Percentiles rank a stretch among this genome's conserved stretches.
These are phyloP conservation scores for Caenorhabditis drosophilae DNA, from an alignment of 2,888 invertebrate species.

Conservation along the genomic window DNA sequence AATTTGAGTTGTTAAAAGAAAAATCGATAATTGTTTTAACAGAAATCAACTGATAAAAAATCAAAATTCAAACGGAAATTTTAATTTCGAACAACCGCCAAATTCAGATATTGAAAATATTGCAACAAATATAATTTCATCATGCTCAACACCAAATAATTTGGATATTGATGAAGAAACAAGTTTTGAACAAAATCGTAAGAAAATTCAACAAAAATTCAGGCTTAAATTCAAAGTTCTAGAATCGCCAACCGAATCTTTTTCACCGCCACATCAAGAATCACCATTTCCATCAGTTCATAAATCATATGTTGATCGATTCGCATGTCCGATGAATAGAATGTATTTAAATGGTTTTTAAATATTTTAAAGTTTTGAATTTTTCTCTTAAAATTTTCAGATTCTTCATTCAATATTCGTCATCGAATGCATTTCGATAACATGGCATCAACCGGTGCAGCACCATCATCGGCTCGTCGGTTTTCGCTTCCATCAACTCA, in stretches of 20 bases:
- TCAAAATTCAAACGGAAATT: background rate
- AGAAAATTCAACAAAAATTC: background rate
- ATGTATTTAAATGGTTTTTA: background rate
- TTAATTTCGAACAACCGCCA: background rate
- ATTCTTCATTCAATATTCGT: too few species aligned
- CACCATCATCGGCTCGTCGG: background rate
- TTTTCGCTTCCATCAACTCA: constrained; percentile 33
- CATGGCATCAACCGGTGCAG: too few species aligned
- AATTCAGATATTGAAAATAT: background rate
- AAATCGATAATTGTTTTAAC: too few species aligned
- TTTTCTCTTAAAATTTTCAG: background rate
- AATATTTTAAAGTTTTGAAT: background rate
- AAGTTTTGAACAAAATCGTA: background rate
- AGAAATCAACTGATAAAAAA: background rate
- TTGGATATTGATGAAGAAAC: background rate
- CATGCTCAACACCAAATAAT: constrained; percentile 1
- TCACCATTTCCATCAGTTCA: constrained; percentile 4
- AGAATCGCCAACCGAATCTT: background rate
- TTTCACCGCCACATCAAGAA: background rate
- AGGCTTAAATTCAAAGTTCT: background rate
- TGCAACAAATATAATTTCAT: background rate
- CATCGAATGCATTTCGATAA: too few species aligned
- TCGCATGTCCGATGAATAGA: constrained; percentile 4
- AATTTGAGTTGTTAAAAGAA: too few species aligned
- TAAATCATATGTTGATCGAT: background rate